Evolutionary conservation across 2,113 vertebrate species (phyloP).

Genomic region (Pontoporia blainvillei): DNA sequence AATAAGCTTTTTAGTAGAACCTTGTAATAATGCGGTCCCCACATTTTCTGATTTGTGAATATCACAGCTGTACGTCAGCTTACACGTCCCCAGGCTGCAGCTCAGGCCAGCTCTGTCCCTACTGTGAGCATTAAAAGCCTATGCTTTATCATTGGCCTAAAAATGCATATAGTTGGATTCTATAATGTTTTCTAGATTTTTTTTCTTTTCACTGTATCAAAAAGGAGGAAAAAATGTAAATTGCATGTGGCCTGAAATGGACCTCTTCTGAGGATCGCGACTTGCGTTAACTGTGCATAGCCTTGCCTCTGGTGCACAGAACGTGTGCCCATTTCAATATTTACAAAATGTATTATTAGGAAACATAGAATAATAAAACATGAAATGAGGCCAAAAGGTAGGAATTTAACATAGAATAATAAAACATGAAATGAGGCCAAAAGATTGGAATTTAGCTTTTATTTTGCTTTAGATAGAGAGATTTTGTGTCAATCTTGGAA

Average conservation of each 20-base stretch:
- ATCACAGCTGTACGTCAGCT: background rate
- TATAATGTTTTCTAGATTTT: background rate
- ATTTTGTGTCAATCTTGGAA: constrained; percentile 30
- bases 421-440: constrained; percentile 28
- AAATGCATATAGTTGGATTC: background rate
- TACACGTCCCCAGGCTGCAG: background rate
- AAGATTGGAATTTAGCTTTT: constrained; percentile 30
- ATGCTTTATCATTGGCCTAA: background rate
- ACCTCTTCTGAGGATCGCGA: background rate
- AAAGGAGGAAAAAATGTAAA: background rate
- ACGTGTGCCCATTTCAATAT: background rate
- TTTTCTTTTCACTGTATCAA: background rate
- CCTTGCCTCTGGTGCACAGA: background rate
- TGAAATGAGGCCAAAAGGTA: background rate
- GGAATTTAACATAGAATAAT: constrained; percentile 13
- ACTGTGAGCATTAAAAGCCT: background rate
- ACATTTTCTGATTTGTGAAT: background rate
- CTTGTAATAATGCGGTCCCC: background rate
- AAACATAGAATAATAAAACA: constrained; percentile 14
- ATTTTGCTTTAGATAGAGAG: background rate
- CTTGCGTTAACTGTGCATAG: background rate
- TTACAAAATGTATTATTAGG: constrained; percentile 23
- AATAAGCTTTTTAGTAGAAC: background rate
- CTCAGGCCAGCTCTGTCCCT: background rate
- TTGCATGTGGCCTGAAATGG: background rate